These are phyloP conservation scores for Drosophila burlai DNA, from an alignment of 1,140 invertebrate species.

Conservation along the genomic window DNA sequence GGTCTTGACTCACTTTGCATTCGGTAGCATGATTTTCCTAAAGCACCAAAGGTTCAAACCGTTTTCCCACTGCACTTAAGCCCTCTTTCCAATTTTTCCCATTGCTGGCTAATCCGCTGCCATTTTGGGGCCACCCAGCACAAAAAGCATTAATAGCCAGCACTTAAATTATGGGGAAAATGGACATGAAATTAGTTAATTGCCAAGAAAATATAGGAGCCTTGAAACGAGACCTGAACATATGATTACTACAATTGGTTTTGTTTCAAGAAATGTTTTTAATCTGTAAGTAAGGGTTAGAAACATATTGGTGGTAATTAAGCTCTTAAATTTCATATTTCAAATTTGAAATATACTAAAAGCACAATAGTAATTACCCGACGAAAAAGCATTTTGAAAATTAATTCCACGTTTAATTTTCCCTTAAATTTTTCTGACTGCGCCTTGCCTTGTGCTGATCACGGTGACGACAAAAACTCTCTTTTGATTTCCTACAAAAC, in stretches of 20 bases:
- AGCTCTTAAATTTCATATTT: neutral
- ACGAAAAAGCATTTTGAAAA: no score
- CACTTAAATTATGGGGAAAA: constrained; percentile 4
- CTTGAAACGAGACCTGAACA: neutral
- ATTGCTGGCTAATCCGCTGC: constrained; percentile 62
- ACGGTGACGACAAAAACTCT: constrained; percentile 43
- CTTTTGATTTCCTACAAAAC: constrained; percentile 52
- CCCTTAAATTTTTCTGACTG: neutral
- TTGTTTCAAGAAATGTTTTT: neutral
- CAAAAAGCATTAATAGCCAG: constrained; percentile 49
- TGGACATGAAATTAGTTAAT: constrained; percentile 1
- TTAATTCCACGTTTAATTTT: neutral
- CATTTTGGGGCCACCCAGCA: constrained; percentile 31
- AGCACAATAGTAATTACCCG: no score
- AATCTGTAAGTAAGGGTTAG: neutral
- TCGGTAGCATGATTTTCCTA: constrained; percentile 31
- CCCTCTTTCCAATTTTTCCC: constrained; percentile 27
- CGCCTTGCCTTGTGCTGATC: constrained; percentile 23
- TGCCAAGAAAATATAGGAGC: neutral
- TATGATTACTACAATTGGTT: neutral
- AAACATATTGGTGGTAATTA: neutral
- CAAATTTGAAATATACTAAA: no score
- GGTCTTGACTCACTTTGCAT: constrained; percentile 66
- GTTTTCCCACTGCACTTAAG: constrained; percentile 11
- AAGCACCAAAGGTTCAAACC: constrained; percentile 30